Evolutionary conservation across 2,888 invertebrate genomes (phyloP).

Genomic region (Oxyscelio sp.): DNA sequence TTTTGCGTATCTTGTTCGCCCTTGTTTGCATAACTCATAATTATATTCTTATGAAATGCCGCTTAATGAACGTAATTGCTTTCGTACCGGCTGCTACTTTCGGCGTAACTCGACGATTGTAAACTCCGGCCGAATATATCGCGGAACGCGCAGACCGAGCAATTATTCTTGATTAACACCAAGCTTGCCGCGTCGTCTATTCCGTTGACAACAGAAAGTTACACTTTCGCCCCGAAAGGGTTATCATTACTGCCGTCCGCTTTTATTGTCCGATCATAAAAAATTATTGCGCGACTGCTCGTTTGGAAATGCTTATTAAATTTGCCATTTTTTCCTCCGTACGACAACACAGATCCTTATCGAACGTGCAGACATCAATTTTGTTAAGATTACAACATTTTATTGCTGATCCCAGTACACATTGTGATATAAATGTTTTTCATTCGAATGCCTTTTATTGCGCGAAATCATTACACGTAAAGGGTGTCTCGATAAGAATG

Average conservation of each 20-base stretch:
- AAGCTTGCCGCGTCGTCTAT: constrained; percentile 51
- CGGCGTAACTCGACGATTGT: constrained; percentile 74
- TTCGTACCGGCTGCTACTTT: constrained; percentile 73
- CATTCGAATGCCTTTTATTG: too few species aligned
- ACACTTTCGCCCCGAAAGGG: constrained; percentile 15
- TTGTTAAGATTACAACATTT: too few species aligned
- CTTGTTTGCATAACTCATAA: constrained; percentile 74
- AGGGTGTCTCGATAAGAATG: too few species aligned
- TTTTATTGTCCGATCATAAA: constrained; percentile 41
- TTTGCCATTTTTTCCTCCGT: too few species aligned
- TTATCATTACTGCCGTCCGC: constrained; percentile 13
- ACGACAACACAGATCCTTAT: too few species aligned
- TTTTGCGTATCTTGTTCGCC: constrained; percentile 66
- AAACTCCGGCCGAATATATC: constrained; percentile 74
- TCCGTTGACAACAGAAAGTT: constrained; percentile 18
- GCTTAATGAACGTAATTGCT: constrained; percentile 74
- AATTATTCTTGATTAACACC: constrained; percentile 81
- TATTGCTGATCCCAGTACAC: too few species aligned
- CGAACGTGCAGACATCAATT: too few species aligned
- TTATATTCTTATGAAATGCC: constrained; percentile 74
- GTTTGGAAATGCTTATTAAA: too few species aligned
- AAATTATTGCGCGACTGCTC: constrained; percentile 12
- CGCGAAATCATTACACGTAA: too few species aligned
- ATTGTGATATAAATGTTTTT: too few species aligned
- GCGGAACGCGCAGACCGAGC: constrained; percentile 70